Evolutionary conservation across 2,797 vertebrate genomes (phyloP), one percentile per base, ranked within the genome.

Genomic region (Cirrhinus mrigala): DNA sequence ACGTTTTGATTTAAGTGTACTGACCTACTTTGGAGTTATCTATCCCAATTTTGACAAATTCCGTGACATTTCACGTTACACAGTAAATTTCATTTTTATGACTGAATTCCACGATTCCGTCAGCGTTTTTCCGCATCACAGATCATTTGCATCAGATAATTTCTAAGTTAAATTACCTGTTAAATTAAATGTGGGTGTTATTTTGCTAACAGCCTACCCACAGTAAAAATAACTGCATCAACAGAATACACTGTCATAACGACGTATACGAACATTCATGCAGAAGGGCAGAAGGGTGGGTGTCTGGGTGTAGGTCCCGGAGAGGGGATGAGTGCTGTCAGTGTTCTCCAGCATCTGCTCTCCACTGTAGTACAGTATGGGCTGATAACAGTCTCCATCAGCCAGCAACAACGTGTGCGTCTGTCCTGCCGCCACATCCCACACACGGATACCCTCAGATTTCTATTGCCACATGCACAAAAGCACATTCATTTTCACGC

Each of bases 371-470:
- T 97, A 94, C 62, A 99, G 91, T 37, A 95, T 95, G 70, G 98
- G 97, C 89, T 98, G 97, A 81, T 96, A 95, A 60, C 97, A 96
- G 89, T 97, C 96, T 33, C 96, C 96, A 75, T 99, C 98, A 73
- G 96, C 96, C 91, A 99, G 89, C 68, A 99, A 95, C 44, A 99
- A 92, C 52, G 97, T 97, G 93, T 97, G 97, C 90, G 96, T 96
- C 86, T 96, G 95, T 73, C 97, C 98, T 0, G 96, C 98, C 1
- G 97, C 96, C 84, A 95, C n/a, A 81, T 96, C 96, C 98, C 98
- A 99, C 74, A 97, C 92, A 44, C 95, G 94, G 37, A 95, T 92
- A 84, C 94, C 94, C 58, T 96, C 94, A 1, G 96, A 96, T 14
- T 97, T 91, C 98, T 99, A 89, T 15, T 40, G 70, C 24, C 8